Evolutionary conservation across 2,888 invertebrate species (phyloP), one percentile per base, ranked within the genome.

Genomic region (Phasia obesa): DNA sequence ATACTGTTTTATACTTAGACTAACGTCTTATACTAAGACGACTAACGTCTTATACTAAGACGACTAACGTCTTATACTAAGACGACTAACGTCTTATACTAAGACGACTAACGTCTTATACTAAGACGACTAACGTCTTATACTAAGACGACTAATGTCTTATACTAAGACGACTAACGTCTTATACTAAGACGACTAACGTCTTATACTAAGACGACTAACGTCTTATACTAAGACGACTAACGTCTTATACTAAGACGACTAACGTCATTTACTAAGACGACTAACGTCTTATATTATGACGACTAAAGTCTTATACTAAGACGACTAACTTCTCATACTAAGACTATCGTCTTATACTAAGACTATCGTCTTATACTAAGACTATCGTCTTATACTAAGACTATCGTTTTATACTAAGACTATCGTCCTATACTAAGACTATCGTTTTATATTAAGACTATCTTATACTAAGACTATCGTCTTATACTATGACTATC

Each of bases 391-490:
- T 27, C 27, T 27, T 17, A 17, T 55, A 31, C 17, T 49, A 49
- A 49, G 21, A 11, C 1, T 49, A 23, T 17, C 9, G 42, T 42
- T 9, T 42, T 42, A 42, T 42, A 42, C n/a, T 42, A 42, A 31
- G 2, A 2, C 17, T 53, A 53, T 0, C 9, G 27, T 27, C 27
- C 23, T 17, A 17, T 55, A 31, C 17, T 49, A 49, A 49, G 21
- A 11, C 1, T 49, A 23, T 17, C 9, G 42, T 42, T 9, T 42
- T 42, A 42, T 42, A 42, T 9, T 42, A 42, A 42, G 15, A 15
- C 42, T n/a, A 42, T 19, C 27, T 55, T 27, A 55, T 55, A 55
- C 53, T 55, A 7, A 27, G 3, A 55, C 55, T 25, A 51, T 4
- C 9, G 13, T 11, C 27, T 55, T 55, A 27, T 55, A 23, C 51